These are phyloP conservation scores for Taxidea taxus DNA, from an alignment of 2,113 vertebrate species.

Conservation along the genomic window DNA sequence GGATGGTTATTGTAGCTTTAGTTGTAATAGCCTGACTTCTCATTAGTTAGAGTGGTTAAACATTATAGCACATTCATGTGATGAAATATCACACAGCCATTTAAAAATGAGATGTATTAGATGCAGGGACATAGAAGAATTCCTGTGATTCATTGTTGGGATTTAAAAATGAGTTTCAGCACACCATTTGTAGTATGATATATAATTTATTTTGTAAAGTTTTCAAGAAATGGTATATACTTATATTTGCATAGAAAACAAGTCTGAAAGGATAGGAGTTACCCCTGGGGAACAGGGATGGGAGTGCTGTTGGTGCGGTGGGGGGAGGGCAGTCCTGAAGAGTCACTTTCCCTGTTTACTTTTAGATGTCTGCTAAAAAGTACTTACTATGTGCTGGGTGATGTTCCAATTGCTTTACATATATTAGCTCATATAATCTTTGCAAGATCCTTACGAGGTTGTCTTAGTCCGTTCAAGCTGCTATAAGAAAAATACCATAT, in stretches of 20 bases:
- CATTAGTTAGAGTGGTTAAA: neutral
- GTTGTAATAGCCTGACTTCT: neutral
- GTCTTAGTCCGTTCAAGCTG: neutral
- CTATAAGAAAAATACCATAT: neutral
- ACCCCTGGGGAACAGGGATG: neutral
- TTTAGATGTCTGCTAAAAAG: neutral
- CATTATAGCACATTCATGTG: neutral
- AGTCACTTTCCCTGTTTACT: neutral
- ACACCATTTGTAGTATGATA: neutral
- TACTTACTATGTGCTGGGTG: neutral
- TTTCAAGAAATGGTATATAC: neutral
- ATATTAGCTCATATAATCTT: neutral
- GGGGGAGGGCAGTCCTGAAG: neutral
- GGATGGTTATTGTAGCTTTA: neutral
- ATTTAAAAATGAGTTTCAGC: neutral
- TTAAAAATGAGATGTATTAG: neutral
- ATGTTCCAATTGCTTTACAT: neutral
- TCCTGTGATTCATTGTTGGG: neutral
- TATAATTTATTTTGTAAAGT: constrained; percentile 29
- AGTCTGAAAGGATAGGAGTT: neutral
- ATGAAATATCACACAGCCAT: neutral
- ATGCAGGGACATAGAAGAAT: neutral
- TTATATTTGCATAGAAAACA: constrained; percentile 17
- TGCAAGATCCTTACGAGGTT: neutral
- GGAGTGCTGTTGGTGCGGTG: neutral